Evolutionary conservation across 2,797 vertebrate species (phyloP).

Genomic region (Podarcis lilfordi): DNA sequence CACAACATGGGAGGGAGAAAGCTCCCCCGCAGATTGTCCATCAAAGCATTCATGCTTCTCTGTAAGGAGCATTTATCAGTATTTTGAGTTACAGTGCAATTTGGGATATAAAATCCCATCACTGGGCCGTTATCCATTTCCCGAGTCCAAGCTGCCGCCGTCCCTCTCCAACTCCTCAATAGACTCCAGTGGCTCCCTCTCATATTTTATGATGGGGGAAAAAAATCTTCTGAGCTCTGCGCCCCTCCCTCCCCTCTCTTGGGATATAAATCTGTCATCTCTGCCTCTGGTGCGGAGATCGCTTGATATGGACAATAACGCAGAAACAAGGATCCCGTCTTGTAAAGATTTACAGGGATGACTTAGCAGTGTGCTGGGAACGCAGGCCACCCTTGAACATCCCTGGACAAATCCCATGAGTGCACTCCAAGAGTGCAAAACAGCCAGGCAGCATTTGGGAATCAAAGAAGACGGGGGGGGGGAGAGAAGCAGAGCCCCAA

Average conservation of each 20-base stretch:
- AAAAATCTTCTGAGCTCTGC: neutral
- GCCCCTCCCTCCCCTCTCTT: neutral
- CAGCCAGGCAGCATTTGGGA: too few relatives aligned
- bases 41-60: neutral
- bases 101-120: neutral
- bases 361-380: neutral
- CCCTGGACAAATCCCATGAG: neutral
- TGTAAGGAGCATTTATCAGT: too few relatives aligned
- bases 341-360: conserved; percentile 24
- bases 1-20: too few relatives aligned
- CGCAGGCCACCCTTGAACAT: too few relatives aligned
- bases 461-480: too few relatives aligned
- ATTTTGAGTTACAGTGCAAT: neutral
- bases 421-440: neutral
- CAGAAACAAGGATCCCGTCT: neutral
- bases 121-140: neutral
- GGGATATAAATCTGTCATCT: conserved; percentile 25
- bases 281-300: neutral
- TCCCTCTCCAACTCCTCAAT: neutral
- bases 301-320: conserved; percentile 35
- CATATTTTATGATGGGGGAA: neutral
- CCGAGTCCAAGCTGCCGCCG: neutral
- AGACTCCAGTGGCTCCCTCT: neutral
- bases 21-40: neutral
- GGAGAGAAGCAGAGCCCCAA: too few relatives aligned